Evolutionary conservation across 1,140 invertebrate genomes (phyloP), one percentile per base, ranked within the genome.

Genomic region (Tetramorium parvispinum): DNA sequence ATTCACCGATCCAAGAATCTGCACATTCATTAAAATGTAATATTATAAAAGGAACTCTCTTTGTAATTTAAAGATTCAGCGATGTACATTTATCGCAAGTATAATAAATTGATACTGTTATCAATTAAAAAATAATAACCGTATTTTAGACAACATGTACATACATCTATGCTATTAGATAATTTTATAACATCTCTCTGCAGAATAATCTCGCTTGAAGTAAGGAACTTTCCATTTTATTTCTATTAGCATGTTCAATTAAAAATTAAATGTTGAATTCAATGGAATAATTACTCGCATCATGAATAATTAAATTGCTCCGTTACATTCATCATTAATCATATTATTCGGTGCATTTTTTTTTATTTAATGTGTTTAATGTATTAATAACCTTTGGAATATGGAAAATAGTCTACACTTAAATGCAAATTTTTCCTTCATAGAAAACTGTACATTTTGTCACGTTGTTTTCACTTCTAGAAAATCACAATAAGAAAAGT

Each of bases 121-220:
- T 37, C 1, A 11, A 63, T 21, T 27, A 59, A 46, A 77, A 77
- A n/a, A 13, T 77, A 13, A 78, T 32, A 57, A 5, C 13, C n/a
- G 13, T 24, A 24, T 77, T 79, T 66, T 13, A 24, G 51, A 79
- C 3, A 46, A 68, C 32, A 21, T 32, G 32, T 32, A 32, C 27
- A 27, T 78, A 63, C 10, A 18, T 65, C 8, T 43, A 55, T n/a
- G 61, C 13, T 37, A 40, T 79, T 66, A 27, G 3, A 79, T 66
- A 66, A 79, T 66, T 79, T 79, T 65, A 65, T 65, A 79, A 79
- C n/a, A 40, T 79, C n/a, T 51, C n/a, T 79, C 6, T 21, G 40
- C 46, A 13, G 32, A 53, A 68, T 21, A 68, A 68, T 79, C n/a
- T 79, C 8, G 27, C 13, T 40, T 7, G 40, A 13, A 37, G 32